Evolutionary conservation across 1,140 invertebrate species (phyloP).

Genomic region (Drosophila sp.): DNA sequence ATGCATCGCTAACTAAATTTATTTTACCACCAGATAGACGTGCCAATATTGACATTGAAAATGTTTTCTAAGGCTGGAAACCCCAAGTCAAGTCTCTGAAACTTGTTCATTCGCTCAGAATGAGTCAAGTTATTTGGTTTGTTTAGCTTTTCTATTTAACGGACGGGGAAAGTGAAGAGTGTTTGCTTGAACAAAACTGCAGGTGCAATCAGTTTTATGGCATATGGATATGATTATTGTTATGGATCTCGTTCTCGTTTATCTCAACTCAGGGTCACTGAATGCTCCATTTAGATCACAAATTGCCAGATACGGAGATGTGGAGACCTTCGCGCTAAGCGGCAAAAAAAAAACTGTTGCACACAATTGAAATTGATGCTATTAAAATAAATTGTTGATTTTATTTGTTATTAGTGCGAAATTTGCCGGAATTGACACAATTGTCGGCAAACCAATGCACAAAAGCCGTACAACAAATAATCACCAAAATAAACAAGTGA

Average conservation of each 20-base stretch:
- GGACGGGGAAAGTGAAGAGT: conserved; percentile 21
- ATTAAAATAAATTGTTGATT: conserved; percentile 70
- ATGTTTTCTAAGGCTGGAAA: conserved; percentile 44
- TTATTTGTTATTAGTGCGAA: conserved; percentile 26
- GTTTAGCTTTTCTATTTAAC: conserved; percentile 33
- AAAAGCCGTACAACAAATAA: conserved; percentile 20
- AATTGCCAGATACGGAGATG: conserved; percentile 30
- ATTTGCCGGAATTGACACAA: conserved; percentile 50
- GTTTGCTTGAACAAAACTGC: conserved; percentile 29
- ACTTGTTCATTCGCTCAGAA: conserved; percentile 42
- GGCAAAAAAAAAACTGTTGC: conserved; percentile 34
- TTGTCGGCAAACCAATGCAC: conserved; percentile 34
- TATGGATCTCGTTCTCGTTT: conserved; percentile 9
- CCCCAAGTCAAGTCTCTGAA: conserved; percentile 22
- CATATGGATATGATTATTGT: conserved; percentile 39
- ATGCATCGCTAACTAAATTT: conserved; percentile 37
- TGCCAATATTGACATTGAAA: conserved; percentile 80
- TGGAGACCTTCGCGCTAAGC: conserved; percentile 37
- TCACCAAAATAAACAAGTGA: conserved; percentile 57
- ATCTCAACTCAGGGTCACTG: conserved; percentile 44
- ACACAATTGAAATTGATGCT: conserved; percentile 50
- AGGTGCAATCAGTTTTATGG: conserved; percentile 55
- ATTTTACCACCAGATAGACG: conserved; percentile 33
- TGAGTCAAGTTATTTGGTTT: conserved; percentile 42
- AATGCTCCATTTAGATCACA: conserved; percentile 50